A percentile compares a stretch with the other conserved stretches of the same genome.
phyloP scores from a whole-genome alignment of 2,888 invertebrate species.

The Priocnemis perturbator region DNA sequence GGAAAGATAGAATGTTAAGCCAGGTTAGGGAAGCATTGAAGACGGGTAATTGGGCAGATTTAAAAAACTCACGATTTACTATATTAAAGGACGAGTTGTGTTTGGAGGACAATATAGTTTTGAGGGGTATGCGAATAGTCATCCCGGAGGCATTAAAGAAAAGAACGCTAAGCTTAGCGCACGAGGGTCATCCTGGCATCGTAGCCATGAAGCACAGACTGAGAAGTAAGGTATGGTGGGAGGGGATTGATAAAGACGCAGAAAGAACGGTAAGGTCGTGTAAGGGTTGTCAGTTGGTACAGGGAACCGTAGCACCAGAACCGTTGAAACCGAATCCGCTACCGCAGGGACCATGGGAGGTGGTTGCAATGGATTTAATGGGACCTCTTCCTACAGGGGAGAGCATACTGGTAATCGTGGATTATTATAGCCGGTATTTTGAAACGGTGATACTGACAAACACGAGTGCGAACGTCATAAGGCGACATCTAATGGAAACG shows the following conservation, averaged over 20 bases:
- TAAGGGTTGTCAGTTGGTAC: conserved; percentile 45
- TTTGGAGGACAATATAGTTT: conserved; percentile 27
- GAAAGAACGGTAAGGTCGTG: conserved; percentile 43
- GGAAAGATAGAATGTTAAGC: conserved; percentile 23
- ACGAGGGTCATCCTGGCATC: conserved; percentile 61
- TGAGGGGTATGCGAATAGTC: conserved; percentile 39
- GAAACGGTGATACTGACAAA: conserved; percentile 34
- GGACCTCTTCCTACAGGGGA: conserved; percentile 41
- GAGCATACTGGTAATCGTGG: conserved; percentile 34
- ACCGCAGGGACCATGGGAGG: conserved; percentile 37
- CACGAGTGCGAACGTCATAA: conserved; percentile 39
- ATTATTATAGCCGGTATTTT: conserved; percentile 49
- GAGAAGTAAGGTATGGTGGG: conserved; percentile 53
- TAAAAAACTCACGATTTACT: conserved; percentile 25
- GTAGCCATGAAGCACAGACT: conserved; percentile 46
- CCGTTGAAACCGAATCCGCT: conserved; percentile 39
- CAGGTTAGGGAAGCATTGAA: conserved; percentile 28
- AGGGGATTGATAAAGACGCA: conserved; percentile 43
- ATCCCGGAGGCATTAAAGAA: conserved; percentile 42
- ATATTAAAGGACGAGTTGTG: conserved; percentile 34
- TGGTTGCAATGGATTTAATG: conserved; percentile 41
- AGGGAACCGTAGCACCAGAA: conserved; percentile 25
- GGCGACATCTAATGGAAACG: conserved; percentile 42
- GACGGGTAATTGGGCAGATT: conserved; percentile 27
- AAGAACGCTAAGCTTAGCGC: conserved; percentile 50